Conservation (phyloP, 2,797 vertebrate genomes). For the Gobionotothen gibberifrons region DNA sequence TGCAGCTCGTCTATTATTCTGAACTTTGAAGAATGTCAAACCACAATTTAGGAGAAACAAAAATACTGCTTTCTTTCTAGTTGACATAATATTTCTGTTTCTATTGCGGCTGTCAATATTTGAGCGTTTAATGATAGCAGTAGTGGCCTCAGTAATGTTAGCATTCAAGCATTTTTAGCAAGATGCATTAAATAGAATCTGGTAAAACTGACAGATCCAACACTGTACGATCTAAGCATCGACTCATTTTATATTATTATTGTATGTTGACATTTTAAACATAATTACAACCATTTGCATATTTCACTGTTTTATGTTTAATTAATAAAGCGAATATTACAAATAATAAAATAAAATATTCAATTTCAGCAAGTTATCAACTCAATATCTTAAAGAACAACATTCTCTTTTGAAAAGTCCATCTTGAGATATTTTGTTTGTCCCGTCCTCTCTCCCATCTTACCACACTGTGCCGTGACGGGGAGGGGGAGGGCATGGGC, state of each 20-base stretch:
- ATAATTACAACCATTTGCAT: neutral
- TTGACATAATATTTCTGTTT: neutral
- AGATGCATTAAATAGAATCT: neutral
- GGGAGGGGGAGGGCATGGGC: slow-evolving; percentile 90
- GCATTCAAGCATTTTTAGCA: too few relatives aligned
- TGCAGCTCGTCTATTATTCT: neutral
- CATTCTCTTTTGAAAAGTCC: neutral
- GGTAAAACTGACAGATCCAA: neutral
- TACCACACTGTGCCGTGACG: slow-evolving; percentile 88
- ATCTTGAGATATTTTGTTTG: slow-evolving; percentile 8
- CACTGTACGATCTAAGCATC: neutral
- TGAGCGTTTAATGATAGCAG: too few relatives aligned
- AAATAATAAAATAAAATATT: too few relatives aligned
- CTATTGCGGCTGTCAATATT: too few relatives aligned
- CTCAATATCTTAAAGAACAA: neutral
- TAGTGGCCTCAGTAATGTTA: too few relatives aligned
- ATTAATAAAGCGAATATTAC: neutral
- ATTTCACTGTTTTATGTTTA: neutral
- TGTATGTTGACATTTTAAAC: neutral
- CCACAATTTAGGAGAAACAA: neutral
- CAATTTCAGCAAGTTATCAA: neutral
- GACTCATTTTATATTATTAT: too few relatives aligned
- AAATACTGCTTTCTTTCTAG: neutral
- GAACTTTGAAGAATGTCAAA: neutral
- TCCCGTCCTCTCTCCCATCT: neutral